Percentiles rank a stretch among this genome's conserved stretches.
Conservation (phyloP, 1,140 invertebrate genomes). For the Megathymus violae region DNA sequence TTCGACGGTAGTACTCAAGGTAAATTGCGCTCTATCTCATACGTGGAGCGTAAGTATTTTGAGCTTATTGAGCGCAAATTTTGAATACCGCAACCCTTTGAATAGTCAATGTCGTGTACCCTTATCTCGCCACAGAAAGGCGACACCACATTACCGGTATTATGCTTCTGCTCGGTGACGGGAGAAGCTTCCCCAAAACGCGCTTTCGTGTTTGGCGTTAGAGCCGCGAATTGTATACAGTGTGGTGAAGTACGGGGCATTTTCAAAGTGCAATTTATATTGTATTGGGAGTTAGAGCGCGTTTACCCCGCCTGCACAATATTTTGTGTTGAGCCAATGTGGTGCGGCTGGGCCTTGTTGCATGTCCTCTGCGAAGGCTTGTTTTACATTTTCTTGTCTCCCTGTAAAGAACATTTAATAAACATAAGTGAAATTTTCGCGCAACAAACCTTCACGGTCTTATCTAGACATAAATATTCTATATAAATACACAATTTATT, state of each 20-base stretch:
- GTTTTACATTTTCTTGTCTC: constrained; percentile 70
- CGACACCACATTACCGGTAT: constrained; percentile 83
- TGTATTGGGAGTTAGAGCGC: constrained; percentile 81
- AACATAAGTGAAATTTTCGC: constrained; percentile 65
- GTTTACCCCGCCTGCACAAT: constrained; percentile 77
- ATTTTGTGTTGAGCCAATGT: constrained; percentile 77
- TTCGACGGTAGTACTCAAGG: constrained; percentile 35
- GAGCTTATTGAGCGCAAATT: constrained; percentile 82
- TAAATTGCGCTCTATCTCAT: constrained; percentile 63
- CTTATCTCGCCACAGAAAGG: constrained; percentile 83
- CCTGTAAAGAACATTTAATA: constrained; percentile 66
- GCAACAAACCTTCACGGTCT: constrained; percentile 31
- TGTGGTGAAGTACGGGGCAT: constrained; percentile 67
- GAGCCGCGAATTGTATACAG: constrained; percentile 64
- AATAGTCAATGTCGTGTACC: constrained; percentile 83
- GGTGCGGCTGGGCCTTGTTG: constrained; percentile 68
- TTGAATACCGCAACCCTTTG: constrained; percentile 83
- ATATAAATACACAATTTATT: too few relatives aligned
- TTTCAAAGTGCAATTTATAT: constrained; percentile 83
- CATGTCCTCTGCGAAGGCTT: constrained; percentile 59
- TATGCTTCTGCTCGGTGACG: constrained; percentile 59
- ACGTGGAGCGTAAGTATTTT: constrained; percentile 71
- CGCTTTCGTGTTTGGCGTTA: constrained; percentile 56
- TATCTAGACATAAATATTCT: not conserved
- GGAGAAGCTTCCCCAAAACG: constrained; percentile 47